Evolutionary conservation across 2,888 invertebrate species (phyloP), one percentile per base, ranked within the genome.

Genomic region (Junonia oenone): DNA sequence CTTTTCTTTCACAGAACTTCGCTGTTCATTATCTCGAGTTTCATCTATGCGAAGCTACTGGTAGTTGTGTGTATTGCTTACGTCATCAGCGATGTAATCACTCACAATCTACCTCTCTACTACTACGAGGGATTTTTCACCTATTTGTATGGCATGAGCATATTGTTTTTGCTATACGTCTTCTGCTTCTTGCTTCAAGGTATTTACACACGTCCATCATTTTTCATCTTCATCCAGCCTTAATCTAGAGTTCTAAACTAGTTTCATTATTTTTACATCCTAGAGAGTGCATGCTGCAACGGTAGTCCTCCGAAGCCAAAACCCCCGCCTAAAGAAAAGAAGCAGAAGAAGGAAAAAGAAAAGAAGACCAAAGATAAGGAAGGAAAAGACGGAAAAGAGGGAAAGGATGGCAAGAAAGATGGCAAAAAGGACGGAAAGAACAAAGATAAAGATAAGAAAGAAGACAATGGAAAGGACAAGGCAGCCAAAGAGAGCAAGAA

Each of bases 41-140:
- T 97, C 91, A 96, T 98, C 77, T 98, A 98, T 91, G 98, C 97
- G 75, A 97, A 98, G 89, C 94, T 98, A 63, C 91, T 98, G 83
- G 95, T 98, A 68, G 97, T 98, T 68, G 94, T 98, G 59, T 98
- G 98, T 91, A 93, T 98, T 80, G 97, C 97, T 63, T 97, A 98
- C 86, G 97, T 98, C 72, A 95, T 98, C 84, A 97, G 98, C 75
- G 97, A 98, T 91, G 97, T 97, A 75, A 96, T 97, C 77, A 97
- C 97, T 67, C 96, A 97, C 91, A 96, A 95, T 84, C 92, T 98
- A 68, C 97, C 97, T 64, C 93, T 96, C 63, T 95, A 96, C 86
- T 98, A 97, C 91, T 98, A 97, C 88, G 97, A 98, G 92, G 97
- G 97, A 68, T 97, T 97, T 92, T 98, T 97, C 92, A 97, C 97